Evolutionary conservation across 23 tunicate genomes (phyloP).

Genomic region (Phallusia fumigata): DNA sequence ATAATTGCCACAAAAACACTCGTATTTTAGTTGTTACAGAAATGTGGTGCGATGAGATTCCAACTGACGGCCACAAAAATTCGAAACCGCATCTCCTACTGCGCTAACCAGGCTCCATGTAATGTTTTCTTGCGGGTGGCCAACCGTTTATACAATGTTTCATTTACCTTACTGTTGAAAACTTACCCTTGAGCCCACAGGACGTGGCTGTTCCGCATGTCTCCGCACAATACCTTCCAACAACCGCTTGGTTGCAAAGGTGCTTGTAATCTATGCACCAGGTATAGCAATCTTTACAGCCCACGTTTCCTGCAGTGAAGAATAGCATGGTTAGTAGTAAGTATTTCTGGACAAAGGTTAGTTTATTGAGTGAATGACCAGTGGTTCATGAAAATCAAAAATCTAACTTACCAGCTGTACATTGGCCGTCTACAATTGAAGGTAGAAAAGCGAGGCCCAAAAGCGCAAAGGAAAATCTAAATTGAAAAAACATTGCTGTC

Average conservation of each 20-base stretch:
- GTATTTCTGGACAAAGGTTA: too few relatives aligned
- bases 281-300: constrained; percentile 16
- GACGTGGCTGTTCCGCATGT: background rate
- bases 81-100: too few relatives aligned
- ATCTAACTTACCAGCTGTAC: background rate
- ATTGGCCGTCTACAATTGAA: background rate
- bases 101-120: too few relatives aligned
- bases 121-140: too few relatives aligned
- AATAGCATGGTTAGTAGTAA: too few relatives aligned
- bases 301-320: background rate
- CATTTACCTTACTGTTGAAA: background rate
- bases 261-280: constrained; percentile 6
- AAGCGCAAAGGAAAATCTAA: background rate
- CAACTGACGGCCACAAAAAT: too few relatives aligned
- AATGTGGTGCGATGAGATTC: too few relatives aligned
- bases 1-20: too few relatives aligned
- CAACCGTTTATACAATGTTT: too few relatives aligned
- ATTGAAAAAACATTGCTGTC: too few relatives aligned
- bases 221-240: background rate
- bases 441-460: background rate
- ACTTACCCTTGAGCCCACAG: background rate
- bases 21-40: too few relatives aligned
- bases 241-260: background rate
- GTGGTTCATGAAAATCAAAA: background rate
- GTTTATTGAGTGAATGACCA: too few relatives aligned